Evolutionary conservation across 2,113 vertebrate genomes (phyloP), one percentile per base, ranked within the genome.

Genomic region (Psophia crepitans): DNA sequence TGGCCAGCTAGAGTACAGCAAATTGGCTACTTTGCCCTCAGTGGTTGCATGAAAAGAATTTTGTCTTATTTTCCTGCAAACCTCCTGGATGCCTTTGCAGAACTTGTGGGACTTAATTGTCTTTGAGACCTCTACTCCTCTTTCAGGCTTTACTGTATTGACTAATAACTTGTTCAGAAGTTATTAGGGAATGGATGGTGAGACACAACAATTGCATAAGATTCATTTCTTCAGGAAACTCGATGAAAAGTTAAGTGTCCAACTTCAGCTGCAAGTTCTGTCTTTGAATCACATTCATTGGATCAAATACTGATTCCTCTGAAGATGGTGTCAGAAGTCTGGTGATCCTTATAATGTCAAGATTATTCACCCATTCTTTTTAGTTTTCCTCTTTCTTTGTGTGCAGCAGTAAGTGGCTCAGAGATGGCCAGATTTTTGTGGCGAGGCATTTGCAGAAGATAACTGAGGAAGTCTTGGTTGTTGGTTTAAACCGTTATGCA

Each of bases 111-210:
- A 13, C 41, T 81, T 75, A 4, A 9, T 56, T 85, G 57, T 66
- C 53, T 87, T 85, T 28, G 64, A 89, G 96, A 93, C 85, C 71
- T 95, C 83, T 96, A 63, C 20, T 93, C 90, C 79, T 95, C 71
- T 95, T 95, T 93, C 63, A 84, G 58, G 16, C 68, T 77, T 74
- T 1, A 9, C 63, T 90, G 79, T 71, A 84, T 93, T 96, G 90
- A 74, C 94, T 80, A 92, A 86, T 90, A 90, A 69, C 61, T 83
- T 95, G 76, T 93, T 88, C 90, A 95, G 88, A 92, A 97, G 83
- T 94, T 95, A 81, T 28, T 84, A 82, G 86, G 90, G 90, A 57
- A 33, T 63, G 79, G 85, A 89, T 92, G 71, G 63, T 85, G 94
- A 92, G 92, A 81, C 82, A 63, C 41, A 78, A 48, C 51, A 77